Evolutionary conservation across 1,140 invertebrate genomes (phyloP).

Genomic region (Batillaria attramentaria): DNA sequence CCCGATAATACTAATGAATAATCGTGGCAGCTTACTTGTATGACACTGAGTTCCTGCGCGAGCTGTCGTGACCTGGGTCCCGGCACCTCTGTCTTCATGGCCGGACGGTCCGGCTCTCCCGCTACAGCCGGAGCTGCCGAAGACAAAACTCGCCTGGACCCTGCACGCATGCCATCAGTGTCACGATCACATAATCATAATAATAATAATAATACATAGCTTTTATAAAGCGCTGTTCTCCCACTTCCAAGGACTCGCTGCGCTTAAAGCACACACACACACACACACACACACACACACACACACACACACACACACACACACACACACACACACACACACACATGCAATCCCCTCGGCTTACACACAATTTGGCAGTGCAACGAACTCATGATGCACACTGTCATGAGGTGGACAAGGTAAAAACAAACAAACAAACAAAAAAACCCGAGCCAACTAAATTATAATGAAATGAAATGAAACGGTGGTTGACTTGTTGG

Average conservation of each 20-base stretch:
- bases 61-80: conserved; percentile 81
- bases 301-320: conserved; percentile 14
- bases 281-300: conserved; percentile 14
- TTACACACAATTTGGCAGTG: too few relatives aligned
- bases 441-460: too few relatives aligned
- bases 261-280: neutral
- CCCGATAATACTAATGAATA: neutral
- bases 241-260: too few relatives aligned
- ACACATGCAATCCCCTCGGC: neutral
- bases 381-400: too few relatives aligned
- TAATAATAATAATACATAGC: too few relatives aligned
- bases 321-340: conserved; percentile 14
- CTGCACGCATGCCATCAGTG: neutral
- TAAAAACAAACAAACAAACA: too few relatives aligned
- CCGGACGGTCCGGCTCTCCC: conserved; percentile 78
- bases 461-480: too few relatives aligned
- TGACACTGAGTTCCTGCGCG: conserved; percentile 74
- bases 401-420: too few relatives aligned
- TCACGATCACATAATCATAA: too few relatives aligned
- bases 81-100: conserved; percentile 79
- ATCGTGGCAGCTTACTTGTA: conserved; percentile 50
- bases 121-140: neutral
- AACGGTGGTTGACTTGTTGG: too few relatives aligned
- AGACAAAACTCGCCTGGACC: neutral
- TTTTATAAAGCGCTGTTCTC: too few relatives aligned